phyloP scores from a whole-genome alignment of 2,797 vertebrate genomes.

The Loriculus beryllinus region DNA sequence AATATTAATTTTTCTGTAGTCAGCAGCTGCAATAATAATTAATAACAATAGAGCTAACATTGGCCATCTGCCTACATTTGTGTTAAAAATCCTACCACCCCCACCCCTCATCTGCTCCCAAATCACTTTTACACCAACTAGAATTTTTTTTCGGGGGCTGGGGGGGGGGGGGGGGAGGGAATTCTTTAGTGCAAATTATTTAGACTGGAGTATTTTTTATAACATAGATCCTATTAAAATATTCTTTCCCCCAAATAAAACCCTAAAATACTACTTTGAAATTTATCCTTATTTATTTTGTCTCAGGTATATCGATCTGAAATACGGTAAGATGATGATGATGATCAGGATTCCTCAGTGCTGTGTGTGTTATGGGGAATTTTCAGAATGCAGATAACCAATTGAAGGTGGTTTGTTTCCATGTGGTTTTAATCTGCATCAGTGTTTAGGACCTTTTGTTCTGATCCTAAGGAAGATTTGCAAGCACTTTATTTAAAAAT shows the following conservation, averaged over 20 bases:
- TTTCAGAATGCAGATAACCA: background rate
- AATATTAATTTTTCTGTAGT: background rate
- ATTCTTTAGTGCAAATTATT: background rate
- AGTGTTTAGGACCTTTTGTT: background rate
- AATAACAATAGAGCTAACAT: background rate
- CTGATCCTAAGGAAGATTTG: background rate
- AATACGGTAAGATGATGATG: background rate
- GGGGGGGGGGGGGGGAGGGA: background rate
- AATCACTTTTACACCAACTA: background rate
- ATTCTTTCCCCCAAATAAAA: background rate
- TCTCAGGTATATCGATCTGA: background rate
- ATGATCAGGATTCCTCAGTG: background rate
- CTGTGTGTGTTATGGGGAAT: background rate
- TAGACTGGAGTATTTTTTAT: background rate
- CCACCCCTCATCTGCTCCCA: accelerated
- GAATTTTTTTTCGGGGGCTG: background rate
- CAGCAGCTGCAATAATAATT: slow-evolving; percentile 16
- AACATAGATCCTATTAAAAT: background rate
- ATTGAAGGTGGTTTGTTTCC: background rate
- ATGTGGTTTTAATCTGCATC: background rate
- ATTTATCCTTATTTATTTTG: background rate
- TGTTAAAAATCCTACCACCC: background rate
- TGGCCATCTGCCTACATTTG: background rate
- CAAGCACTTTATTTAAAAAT: background rate
- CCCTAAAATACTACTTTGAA: background rate